phyloP scores from a whole-genome alignment of 2,797 vertebrate genomes.

The Otus scops region DNA sequence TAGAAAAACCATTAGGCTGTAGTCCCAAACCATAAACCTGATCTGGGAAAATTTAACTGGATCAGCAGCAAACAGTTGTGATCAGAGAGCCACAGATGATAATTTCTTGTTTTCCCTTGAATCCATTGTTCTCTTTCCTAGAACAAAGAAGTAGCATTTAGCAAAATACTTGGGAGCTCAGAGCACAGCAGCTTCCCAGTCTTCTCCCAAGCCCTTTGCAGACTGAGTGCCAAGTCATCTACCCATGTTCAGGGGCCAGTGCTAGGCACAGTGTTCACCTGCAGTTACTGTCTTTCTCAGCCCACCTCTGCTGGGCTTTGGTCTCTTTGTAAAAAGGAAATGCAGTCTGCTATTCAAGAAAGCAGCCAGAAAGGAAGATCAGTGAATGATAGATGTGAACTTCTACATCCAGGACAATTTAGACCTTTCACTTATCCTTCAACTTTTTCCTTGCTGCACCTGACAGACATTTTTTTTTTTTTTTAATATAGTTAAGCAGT shows the following conservation, averaged over 20 bases:
- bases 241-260: fast-evolving
- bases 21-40: background rate
- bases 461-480: background rate
- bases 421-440: background rate
- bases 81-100: background rate
- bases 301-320: background rate
- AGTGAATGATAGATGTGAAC: background rate
- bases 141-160: background rate
- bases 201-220: background rate
- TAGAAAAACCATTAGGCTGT: background rate
- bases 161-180: background rate
- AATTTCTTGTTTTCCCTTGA: background rate
- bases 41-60: background rate
- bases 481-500: background rate
- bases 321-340: background rate
- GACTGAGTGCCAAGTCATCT: fast-evolving
- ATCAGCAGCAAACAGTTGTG: background rate
- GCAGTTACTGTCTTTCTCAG: background rate
- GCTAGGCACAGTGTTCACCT: fast-evolving
- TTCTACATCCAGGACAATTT: background rate
- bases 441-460: background rate
- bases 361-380: background rate
- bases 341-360: background rate
- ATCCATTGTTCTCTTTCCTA: background rate
- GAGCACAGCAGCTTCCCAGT: background rate